Percentiles rank a stretch among this genome's conserved stretches.
Evolutionary conservation across 2,797 vertebrate species (phyloP).

Genomic region (Falco novaeseelandiae): DNA sequence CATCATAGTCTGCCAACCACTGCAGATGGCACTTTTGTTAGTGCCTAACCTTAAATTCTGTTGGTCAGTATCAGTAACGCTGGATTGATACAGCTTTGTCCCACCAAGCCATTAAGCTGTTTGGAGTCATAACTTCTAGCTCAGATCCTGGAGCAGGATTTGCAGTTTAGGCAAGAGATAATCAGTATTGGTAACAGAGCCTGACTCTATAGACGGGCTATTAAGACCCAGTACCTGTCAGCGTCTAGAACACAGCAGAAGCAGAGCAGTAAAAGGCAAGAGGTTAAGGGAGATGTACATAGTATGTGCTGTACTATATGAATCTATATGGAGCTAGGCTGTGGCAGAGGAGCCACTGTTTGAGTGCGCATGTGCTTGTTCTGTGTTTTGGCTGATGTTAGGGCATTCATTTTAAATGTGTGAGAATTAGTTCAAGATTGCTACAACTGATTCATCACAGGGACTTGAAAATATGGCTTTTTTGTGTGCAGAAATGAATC

Average conservation of each 20-base stretch:
- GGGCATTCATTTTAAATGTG: neutral
- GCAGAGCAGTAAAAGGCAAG: neutral
- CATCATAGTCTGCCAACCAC: neutral
- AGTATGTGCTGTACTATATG: neutral
- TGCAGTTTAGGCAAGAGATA: neutral
- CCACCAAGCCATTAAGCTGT: neutral
- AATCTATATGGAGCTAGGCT: neutral
- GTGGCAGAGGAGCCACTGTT: neutral
- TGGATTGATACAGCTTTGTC: neutral
- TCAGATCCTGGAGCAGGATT: neutral
- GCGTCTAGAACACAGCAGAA: neutral
- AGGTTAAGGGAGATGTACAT: neutral
- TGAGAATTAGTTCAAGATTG: neutral
- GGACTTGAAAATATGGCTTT: neutral
- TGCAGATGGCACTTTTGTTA: neutral
- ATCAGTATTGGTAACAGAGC: neutral
- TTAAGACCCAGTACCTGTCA: neutral
- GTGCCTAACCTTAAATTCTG: neutral
- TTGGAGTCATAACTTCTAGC: neutral
- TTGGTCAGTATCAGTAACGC: neutral
- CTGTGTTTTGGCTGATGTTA: neutral
- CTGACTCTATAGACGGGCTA: neutral
- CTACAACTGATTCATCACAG: neutral
- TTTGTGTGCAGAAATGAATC: neutral
- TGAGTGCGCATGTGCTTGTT: neutral